Conservation (phyloP, 2,888 invertebrate genomes). For the Xylota segnis region DNA sequence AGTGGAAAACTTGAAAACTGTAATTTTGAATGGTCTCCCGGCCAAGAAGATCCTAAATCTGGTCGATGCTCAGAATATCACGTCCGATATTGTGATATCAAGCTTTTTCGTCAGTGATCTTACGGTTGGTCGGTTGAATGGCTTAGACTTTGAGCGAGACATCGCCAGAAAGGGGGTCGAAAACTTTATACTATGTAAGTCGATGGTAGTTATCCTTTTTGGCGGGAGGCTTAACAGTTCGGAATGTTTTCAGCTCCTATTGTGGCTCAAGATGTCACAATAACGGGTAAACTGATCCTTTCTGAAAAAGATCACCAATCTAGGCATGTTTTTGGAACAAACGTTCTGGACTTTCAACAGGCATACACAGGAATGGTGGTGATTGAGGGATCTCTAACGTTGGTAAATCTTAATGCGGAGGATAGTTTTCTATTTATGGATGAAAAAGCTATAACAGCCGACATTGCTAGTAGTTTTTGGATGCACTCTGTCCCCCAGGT, state of each 20-base stretch:
- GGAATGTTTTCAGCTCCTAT: constrained; percentile 80
- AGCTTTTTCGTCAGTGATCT: constrained; percentile 79
- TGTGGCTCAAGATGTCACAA: constrained; percentile 79
- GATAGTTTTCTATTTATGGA: constrained; percentile 75
- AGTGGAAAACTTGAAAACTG: constrained; percentile 78
- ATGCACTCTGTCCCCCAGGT: constrained; percentile 80
- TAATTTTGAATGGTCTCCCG: constrained; percentile 79
- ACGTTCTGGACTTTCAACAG: constrained; percentile 78
- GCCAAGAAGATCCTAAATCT: constrained; percentile 80
- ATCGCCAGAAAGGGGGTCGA: constrained; percentile 80
- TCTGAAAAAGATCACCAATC: constrained; percentile 72
- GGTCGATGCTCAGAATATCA: constrained; percentile 79
- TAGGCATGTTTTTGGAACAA: constrained; percentile 75
- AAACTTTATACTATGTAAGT: constrained; percentile 78
- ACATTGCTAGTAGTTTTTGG: constrained; percentile 78
- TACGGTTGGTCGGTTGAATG: constrained; percentile 79
- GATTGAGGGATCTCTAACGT: constrained; percentile 80
- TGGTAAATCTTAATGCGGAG: constrained; percentile 78
- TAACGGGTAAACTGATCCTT: constrained; percentile 79
- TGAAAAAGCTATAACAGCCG: constrained; percentile 63
- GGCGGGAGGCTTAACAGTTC: too few species aligned
- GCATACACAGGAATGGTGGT: constrained; percentile 80
- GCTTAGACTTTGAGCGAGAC: constrained; percentile 80
- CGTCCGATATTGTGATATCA: constrained; percentile 80
- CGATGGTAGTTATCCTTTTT: not conserved